Conservation (phyloP, 2,888 invertebrate genomes). For the Hypsopygia costalis region DNA sequence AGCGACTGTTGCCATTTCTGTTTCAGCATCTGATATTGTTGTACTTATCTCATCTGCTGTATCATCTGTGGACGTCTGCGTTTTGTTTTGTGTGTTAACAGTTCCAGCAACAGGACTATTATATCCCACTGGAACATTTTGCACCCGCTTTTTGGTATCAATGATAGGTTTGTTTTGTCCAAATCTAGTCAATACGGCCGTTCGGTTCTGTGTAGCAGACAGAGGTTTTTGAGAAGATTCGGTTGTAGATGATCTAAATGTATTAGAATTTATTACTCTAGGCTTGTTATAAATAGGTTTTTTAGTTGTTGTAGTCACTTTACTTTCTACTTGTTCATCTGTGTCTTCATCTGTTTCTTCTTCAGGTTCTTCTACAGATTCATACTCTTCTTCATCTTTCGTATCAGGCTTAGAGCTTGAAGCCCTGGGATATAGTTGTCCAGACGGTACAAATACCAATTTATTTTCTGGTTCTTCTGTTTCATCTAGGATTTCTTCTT, state of each 20-base stretch:
- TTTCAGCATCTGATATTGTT: slow-evolving; percentile 32
- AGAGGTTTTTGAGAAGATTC: slow-evolving; percentile 51
- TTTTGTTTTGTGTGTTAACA: slow-evolving; percentile 23
- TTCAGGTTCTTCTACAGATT: slow-evolving; percentile 35
- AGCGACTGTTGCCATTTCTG: slow-evolving; percentile 45
- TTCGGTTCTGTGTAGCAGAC: slow-evolving; percentile 45
- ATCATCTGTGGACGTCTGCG: slow-evolving; percentile 16
- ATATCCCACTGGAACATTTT: slow-evolving; percentile 67
- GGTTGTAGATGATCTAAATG: slow-evolving; percentile 65
- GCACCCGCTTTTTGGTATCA: slow-evolving; percentile 60
- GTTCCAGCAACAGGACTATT: slow-evolving; percentile 30
- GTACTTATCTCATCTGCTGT: slow-evolving; percentile 39
- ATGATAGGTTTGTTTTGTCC: slow-evolving; percentile 43
- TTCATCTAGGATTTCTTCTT: slow-evolving; percentile 55
- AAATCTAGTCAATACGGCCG: slow-evolving; percentile 50
- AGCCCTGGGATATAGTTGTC: slow-evolving; percentile 63
- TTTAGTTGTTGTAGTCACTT: slow-evolving; percentile 44
- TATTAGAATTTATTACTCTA: slow-evolving; percentile 58
- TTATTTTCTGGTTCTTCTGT: slow-evolving; percentile 52
- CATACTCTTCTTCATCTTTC: slow-evolving; percentile 29
- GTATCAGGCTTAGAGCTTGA: slow-evolving; percentile 39
- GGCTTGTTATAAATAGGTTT: slow-evolving; percentile 52
- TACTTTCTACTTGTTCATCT: slow-evolving; percentile 33
- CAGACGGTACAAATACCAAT: slow-evolving; percentile 65
- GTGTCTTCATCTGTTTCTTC: slow-evolving; percentile 39